These are phyloP conservation scores for Palythoa grandiflora DNA, from an alignment of 92 coral and sea anemone genomes.

Conservation along the genomic window DNA sequence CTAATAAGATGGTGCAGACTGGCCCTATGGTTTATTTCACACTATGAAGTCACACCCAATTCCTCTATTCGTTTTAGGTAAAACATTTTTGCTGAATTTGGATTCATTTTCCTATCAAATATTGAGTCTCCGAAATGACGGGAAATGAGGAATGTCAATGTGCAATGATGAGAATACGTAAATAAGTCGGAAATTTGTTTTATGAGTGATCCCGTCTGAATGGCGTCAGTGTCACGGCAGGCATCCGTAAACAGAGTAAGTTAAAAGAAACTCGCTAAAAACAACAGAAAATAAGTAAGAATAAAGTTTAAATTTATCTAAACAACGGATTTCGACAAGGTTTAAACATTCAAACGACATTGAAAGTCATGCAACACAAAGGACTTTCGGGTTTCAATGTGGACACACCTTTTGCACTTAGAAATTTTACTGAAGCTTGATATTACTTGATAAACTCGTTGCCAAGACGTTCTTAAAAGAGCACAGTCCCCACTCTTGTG, in stretches of 20 bases:
- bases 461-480: neutral
- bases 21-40: neutral
- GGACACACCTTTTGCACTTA: constrained; percentile 18
- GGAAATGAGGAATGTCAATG: constrained; percentile 23
- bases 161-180: constrained; percentile 6
- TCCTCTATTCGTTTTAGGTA: neutral
- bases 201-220: constrained; percentile 1
- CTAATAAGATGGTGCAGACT: constrained; percentile 17
- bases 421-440: constrained; percentile 10
- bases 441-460: neutral
- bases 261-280: neutral
- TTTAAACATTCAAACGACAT: neutral
- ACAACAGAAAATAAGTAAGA: neutral
- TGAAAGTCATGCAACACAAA: neutral
- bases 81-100: neutral
- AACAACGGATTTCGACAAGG: neutral
- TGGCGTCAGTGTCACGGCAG: constrained; percentile 26
- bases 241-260: neutral
- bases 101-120: constrained; percentile 12
- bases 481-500: neutral
- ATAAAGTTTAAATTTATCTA: neutral
- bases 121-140: constrained; percentile 5
- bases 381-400: neutral
- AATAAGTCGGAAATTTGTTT: constrained; percentile 28
- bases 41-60: neutral